A percentile compares a stretch with the other conserved stretches of the same genome.
Evolutionary conservation across 2,888 invertebrate genomes (phyloP).

Genomic region (Nephrotoma flavescens): DNA sequence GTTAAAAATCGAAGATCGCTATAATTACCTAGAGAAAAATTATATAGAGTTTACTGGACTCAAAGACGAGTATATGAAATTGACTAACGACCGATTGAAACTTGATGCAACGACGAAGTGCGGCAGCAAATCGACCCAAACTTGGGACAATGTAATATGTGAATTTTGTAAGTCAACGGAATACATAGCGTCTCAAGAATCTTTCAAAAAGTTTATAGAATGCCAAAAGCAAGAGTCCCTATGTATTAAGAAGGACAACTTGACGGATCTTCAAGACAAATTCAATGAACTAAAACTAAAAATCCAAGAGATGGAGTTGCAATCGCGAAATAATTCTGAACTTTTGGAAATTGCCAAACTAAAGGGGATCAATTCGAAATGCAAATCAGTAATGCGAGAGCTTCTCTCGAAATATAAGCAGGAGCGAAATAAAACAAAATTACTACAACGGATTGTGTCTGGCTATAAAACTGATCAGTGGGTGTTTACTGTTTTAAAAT

Average conservation of each 20-base stretch:
- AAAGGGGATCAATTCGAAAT: not conserved
- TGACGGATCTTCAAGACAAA: not conserved
- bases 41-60: not conserved
- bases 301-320: not conserved
- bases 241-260: not conserved
- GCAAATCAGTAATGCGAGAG: not conserved
- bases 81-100: not conserved
- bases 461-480: not conserved
- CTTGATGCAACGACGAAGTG: not conserved
- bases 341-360: not conserved
- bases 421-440: not conserved
- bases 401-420: not conserved
- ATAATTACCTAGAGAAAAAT: not conserved
- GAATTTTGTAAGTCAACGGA: not conserved
- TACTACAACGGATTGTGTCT: not conserved
- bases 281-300: not conserved
- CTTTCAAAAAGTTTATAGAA: not conserved
- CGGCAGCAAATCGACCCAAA: not conserved
- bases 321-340: not conserved
- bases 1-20: not conserved
- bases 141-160: not conserved
- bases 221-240: not conserved
- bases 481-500: not conserved
- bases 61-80: not conserved
- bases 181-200: not conserved